phyloP scores from a whole-genome alignment of 1,140 invertebrate genomes.

The Dryas iulia region DNA sequence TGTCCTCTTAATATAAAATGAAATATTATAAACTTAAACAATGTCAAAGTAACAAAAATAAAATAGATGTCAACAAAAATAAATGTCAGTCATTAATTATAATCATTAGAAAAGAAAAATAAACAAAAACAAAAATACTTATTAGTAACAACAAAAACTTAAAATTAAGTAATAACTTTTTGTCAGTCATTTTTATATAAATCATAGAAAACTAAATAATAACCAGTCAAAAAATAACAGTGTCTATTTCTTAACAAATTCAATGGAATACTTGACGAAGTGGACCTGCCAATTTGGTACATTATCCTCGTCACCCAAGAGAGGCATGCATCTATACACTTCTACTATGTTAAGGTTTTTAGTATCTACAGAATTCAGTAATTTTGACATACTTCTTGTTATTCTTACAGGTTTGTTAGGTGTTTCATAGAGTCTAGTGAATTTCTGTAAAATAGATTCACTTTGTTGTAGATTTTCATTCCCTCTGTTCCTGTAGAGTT shows the following conservation, averaged over 20 bases:
- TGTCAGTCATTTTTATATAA: too few species aligned
- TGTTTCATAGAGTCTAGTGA: not conserved
- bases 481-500: constrained; percentile 5
- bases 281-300: constrained; percentile 61
- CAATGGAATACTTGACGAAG: constrained; percentile 50
- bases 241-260: constrained; percentile 36
- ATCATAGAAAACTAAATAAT: too few species aligned
- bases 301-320: constrained; percentile 55
- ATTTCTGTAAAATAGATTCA: constrained; percentile 5
- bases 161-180: too few species aligned
- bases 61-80: too few species aligned
- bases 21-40: not conserved
- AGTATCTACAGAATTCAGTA: constrained; percentile 24
- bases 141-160: not conserved
- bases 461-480: not conserved
- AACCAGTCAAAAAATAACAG: not conserved
- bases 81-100: too few species aligned
- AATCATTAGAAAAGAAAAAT: not conserved
- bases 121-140: not conserved
- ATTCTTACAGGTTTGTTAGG: constrained; percentile 23
- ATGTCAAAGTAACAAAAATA: not conserved
- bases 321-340: constrained; percentile 59
- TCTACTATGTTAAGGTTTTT: constrained; percentile 55
- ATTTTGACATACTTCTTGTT: constrained; percentile 47
- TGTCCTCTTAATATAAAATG: not conserved